Evolutionary conservation across 2,888 invertebrate genomes (phyloP).

Genomic region (Capitulum mitella): DNA sequence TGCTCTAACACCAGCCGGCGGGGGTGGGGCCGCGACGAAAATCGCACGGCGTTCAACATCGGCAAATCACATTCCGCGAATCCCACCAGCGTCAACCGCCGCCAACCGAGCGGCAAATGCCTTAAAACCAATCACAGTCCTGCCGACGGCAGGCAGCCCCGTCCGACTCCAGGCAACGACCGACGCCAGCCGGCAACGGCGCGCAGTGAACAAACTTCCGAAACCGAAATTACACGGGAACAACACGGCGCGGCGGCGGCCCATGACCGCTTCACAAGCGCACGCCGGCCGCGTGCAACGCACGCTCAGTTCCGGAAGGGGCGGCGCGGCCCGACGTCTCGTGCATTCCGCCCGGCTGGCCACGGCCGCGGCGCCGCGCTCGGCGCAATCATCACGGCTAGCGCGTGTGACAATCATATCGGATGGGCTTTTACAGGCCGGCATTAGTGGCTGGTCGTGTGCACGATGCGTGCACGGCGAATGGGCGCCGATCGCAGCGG

Average conservation of each 20-base stretch:
- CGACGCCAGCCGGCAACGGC: too few relatives aligned
- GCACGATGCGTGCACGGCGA: background rate
- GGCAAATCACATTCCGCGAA: too few relatives aligned
- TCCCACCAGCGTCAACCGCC: too few relatives aligned
- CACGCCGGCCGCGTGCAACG: conserved; percentile 12
- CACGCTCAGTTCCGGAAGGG: conserved; percentile 4
- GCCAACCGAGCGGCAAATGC: too few relatives aligned
- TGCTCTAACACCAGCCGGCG: too few relatives aligned
- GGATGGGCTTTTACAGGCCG: background rate
- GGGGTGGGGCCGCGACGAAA: too few relatives aligned
- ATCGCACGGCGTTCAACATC: too few relatives aligned
- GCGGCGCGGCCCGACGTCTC: background rate
- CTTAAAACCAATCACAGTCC: too few relatives aligned
- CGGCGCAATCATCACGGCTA: background rate
- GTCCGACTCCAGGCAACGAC: too few relatives aligned
- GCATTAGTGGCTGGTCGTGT: background rate
- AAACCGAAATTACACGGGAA: background rate
- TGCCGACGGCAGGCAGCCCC: too few relatives aligned
- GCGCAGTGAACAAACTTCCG: too few relatives aligned
- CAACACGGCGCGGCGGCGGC: background rate
- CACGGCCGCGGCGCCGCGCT: background rate
- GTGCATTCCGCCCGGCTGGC: background rate
- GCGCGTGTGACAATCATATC: conserved; percentile 6
- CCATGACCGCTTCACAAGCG: background rate
- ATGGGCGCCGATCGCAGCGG: background rate